These are phyloP conservation scores for Callyntrura sp. DNA, from an alignment of 2,888 invertebrate species.

Conservation along the genomic window DNA sequence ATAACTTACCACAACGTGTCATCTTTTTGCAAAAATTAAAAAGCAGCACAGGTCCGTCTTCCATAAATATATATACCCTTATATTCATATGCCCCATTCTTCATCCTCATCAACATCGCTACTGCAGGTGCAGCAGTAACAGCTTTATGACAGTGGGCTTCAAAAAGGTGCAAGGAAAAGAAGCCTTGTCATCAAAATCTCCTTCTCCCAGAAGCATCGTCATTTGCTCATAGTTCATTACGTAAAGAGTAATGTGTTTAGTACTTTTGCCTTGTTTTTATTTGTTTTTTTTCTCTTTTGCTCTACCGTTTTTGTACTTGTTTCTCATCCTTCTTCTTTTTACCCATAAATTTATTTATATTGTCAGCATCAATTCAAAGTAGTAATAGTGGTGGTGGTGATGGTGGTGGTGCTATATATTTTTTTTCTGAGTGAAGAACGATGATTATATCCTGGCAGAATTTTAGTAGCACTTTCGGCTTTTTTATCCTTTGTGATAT, in stretches of 20 bases:
- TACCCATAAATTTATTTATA: background rate
- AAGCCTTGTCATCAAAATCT: conserved; percentile 4
- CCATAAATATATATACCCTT: too few relatives aligned
- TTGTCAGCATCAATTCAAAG: conserved; percentile 9
- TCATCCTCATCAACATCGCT: conserved; percentile 20
- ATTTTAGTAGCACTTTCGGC: conserved; percentile 32
- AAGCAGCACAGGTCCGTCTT: conserved; percentile 46
- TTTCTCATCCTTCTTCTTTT: conserved; percentile 57
- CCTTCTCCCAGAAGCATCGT: background rate
- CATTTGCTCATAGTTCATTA: conserved; percentile 22
- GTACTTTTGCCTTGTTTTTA: conserved; percentile 54
- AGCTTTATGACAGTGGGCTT: background rate
- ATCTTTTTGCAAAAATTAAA: conserved; percentile 15
- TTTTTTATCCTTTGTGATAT: conserved; percentile 12
- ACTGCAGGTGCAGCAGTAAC: background rate
- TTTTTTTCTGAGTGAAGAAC: background rate
- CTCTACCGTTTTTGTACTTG: background rate
- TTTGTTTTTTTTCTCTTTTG: background rate
- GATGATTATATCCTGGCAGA: background rate
- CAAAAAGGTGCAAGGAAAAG: background rate
- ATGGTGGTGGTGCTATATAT: too few relatives aligned
- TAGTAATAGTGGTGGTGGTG: background rate
- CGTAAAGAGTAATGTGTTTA: conserved; percentile 24
- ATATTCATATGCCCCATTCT: background rate
- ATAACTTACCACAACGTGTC: conserved; percentile 34